Percentiles rank a stretch among this genome's conserved stretches.
phyloP scores from a whole-genome alignment of 1,140 invertebrate species.

The Oscheius sp. region DNA sequence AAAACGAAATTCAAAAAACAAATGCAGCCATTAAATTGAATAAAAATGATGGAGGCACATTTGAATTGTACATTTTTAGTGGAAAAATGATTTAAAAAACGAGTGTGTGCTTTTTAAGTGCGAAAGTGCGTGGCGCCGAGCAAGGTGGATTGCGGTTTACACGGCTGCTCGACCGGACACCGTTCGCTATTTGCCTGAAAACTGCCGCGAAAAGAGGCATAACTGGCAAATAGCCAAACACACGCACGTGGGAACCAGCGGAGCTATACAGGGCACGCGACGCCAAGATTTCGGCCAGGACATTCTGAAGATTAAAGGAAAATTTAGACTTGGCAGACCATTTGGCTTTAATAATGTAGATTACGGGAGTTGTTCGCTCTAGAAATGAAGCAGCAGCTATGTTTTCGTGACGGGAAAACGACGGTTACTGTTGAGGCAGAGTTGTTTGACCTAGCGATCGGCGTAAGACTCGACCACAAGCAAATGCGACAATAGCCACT shows the following conservation, averaged over 20 bases:
- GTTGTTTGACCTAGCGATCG: too few relatives aligned
- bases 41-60: not conserved
- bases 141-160: not conserved
- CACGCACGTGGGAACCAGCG: not conserved
- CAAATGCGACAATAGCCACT: too few relatives aligned
- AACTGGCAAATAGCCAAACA: not conserved
- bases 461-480: too few relatives aligned
- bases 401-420: too few relatives aligned
- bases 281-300: too few relatives aligned
- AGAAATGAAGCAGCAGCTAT: too few relatives aligned
- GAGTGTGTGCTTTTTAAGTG: not conserved
- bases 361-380: too few relatives aligned
- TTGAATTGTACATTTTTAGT: not conserved
- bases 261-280: too few relatives aligned
- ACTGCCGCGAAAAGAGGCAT: not conserved
- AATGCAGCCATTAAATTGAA: not conserved
- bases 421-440: too few relatives aligned
- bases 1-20: not conserved
- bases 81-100: not conserved
- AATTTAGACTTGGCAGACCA: too few relatives aligned
- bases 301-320: too few relatives aligned
- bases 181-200: slow-evolving; percentile 5
- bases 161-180: not conserved
- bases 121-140: not conserved
- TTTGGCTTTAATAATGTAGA: too few relatives aligned